Evolutionary conservation across 1,140 invertebrate species (phyloP).

Genomic region (Panagrolaimus sp.): DNA sequence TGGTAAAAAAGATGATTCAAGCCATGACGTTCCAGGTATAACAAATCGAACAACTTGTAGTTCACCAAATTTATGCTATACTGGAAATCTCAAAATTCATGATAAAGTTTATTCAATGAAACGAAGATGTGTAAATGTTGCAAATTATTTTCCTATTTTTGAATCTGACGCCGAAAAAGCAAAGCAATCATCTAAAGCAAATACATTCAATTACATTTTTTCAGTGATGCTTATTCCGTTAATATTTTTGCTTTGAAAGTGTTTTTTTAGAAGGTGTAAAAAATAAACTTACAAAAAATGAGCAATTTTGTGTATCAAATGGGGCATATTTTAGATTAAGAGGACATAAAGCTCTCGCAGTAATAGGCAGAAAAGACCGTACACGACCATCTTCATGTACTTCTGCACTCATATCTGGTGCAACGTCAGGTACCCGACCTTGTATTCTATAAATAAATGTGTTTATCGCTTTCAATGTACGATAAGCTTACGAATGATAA

Average conservation of each 20-base stretch:
- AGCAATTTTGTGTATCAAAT: slow-evolving; percentile 53
- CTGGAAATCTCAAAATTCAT: slow-evolving; percentile 29
- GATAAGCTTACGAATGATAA: slow-evolving; percentile 33
- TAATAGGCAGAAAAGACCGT: slow-evolving; percentile 55
- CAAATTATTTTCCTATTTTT: slow-evolving; percentile 27
- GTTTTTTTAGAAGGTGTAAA: background rate
- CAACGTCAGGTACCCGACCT: slow-evolving; percentile 54
- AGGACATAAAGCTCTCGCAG: slow-evolving; percentile 53
- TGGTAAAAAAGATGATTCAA: background rate
- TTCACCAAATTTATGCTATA: slow-evolving; percentile 40
- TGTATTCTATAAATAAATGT: slow-evolving; percentile 44
- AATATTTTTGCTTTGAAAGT: background rate
- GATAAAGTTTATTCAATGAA: slow-evolving; percentile 37
- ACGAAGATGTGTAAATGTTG: slow-evolving; percentile 31
- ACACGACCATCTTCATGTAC: slow-evolving; percentile 44
- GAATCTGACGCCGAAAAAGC: slow-evolving; percentile 1
- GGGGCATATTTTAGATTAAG: slow-evolving; percentile 58
- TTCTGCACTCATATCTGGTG: slow-evolving; percentile 44
- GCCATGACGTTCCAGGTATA: slow-evolving; percentile 7
- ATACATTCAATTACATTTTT: slow-evolving; percentile 3
- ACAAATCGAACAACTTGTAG: slow-evolving; percentile 2
- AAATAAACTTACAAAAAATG: slow-evolving; percentile 45
- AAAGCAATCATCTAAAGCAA: slow-evolving; percentile 4
- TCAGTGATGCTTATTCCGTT: background rate
- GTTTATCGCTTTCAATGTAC: background rate